Percentiles rank a stretch among this genome's conserved stretches.
phyloP scores from a whole-genome alignment of 2,797 vertebrate species.

The Poecilia gillii region DNA sequence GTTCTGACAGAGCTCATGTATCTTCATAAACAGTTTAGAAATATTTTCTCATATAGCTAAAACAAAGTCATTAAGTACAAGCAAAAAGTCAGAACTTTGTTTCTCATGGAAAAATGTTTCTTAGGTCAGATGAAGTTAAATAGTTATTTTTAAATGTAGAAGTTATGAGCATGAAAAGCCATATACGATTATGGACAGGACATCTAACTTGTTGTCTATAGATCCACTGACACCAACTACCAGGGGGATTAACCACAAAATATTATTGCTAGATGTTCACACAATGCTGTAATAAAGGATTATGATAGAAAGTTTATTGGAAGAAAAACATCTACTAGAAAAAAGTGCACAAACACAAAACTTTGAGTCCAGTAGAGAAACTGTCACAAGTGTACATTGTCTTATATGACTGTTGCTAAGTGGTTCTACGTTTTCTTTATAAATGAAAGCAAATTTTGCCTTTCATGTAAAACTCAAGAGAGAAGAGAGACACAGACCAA shows the following conservation, averaged over 20 bases:
- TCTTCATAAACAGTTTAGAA: background rate
- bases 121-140: background rate
- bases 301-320: background rate
- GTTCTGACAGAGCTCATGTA: background rate
- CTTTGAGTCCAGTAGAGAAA: background rate
- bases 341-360: background rate
- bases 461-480: background rate
- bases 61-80: background rate
- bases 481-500: background rate
- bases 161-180: background rate
- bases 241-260: background rate
- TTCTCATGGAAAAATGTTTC: background rate
- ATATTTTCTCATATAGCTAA: background rate
- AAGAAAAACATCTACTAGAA: background rate
- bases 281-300: background rate
- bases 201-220: background rate
- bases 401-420: background rate
- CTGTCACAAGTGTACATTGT: background rate
- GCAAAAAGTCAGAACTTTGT: background rate
- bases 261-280: background rate
- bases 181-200: background rate
- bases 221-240: background rate
- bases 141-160: background rate
- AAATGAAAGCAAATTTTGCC: background rate
- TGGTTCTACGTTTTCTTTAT: background rate